A percentile compares a stretch with the other conserved stretches of the same genome.
Evolutionary conservation across 37 sponge, comb jelly and placozoan genomes (phyloP).

Genomic region (Mnemiopsis leidyi): DNA sequence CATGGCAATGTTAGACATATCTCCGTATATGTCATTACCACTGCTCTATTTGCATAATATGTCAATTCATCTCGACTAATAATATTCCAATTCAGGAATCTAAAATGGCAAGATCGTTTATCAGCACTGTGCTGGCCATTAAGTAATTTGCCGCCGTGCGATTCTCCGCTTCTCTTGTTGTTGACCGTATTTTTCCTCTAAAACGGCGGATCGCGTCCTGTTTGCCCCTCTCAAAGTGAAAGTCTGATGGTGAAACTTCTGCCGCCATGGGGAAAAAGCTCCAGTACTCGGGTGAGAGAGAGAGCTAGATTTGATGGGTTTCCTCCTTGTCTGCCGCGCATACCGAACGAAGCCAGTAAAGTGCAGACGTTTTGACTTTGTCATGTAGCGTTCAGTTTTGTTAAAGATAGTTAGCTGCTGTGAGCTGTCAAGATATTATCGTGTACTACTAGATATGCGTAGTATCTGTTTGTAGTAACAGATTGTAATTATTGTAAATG

Average conservation of each 20-base stretch:
- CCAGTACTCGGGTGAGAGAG: neutral
- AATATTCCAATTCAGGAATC: neutral
- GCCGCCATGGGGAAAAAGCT: neutral
- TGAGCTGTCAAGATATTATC: no score
- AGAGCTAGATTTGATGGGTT: no score
- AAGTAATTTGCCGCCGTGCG: neutral
- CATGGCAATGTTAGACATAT: no score
- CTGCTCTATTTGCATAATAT: neutral
- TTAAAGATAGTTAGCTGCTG: no score
- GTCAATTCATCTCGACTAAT: neutral
- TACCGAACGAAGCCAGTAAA: neutral
- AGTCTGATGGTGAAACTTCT: conserved; percentile 1
- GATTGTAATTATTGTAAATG: no score
- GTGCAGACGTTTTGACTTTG: neutral
- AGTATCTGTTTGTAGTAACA: no score
- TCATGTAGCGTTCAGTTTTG: no score
- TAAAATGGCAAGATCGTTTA: neutral
- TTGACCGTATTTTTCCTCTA: no score
- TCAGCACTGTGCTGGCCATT: neutral
- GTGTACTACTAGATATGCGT: no score
- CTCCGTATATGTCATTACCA: neutral
- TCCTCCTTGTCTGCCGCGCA: neutral
- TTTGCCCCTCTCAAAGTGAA: neutral
- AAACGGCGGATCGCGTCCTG: no score
- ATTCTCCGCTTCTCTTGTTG: no score